Base-by-base conservation (phyloP, 1,140 invertebrate genomes). In the Plectrocnemia conspersa region DNA sequence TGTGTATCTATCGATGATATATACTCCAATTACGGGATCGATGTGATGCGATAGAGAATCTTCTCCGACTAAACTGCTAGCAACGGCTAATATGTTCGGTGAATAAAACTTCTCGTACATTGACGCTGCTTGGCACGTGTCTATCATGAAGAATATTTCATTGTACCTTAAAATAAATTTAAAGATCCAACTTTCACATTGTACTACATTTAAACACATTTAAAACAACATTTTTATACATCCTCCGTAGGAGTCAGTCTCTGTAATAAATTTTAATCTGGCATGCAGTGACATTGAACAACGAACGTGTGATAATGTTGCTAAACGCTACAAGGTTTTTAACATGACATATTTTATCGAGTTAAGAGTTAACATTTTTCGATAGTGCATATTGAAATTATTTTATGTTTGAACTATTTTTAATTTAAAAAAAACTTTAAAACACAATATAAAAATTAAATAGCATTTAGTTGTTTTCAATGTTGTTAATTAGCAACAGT, bases 1-100 rank as follows among this genome's bases (percentile, higher is more conserved):
- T 4, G 96, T 98, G 67, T 97, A 99, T 60, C 97, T 82, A 74
- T 99, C 97, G 62, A 99, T 99, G 59, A 99, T 96, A 69, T 98
- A 99, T 1, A 99, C 97, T 32, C 97, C 97, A 64, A 99, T 97
- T 0, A 93, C 88, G 40, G 92, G 88, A 78, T 99, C 97, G 11
- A 98, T 90, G 72, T 99, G 96, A 78, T 99, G 96, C 90, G 94
- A 98, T 23, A 97, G 78, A 2, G 94, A 98, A 77, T 99, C 97
- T 78, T 99, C 95, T 11, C 95, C 96, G 24, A 98, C 93, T 63
- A 96, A 78, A 78, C 94, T 98, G 63, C 93, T 97, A 18, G 93
- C 95, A 21, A 98, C 91, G 24, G 93, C 93, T 49, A 99, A 73
- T 63, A 99, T 95, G 74, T 99, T 98, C 11, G 97, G 97, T 9